Evolutionary conservation across 2,797 vertebrate species (phyloP).

Genomic region (Varecia variegata): DNA sequence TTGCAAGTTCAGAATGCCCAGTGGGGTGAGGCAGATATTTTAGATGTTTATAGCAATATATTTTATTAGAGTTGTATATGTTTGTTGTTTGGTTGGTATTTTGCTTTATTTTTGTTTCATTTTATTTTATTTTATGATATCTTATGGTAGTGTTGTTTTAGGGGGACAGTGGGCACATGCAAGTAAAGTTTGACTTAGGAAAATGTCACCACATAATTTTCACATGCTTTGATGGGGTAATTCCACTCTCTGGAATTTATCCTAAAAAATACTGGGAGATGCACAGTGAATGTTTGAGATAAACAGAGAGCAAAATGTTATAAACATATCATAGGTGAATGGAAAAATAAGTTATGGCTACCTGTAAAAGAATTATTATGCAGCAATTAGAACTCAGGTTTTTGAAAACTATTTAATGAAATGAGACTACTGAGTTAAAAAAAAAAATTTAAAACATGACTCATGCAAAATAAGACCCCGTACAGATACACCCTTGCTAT

Average conservation of each 20-base stretch:
- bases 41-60: background rate
- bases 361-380: background rate
- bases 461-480: background rate
- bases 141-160: background rate
- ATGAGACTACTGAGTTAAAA: background rate
- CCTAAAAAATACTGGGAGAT: background rate
- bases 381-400: background rate
- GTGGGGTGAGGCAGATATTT: background rate
- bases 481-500: background rate
- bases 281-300: background rate
- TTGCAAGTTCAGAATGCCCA: background rate
- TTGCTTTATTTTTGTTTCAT: background rate
- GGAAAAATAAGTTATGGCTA: background rate
- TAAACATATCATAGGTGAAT: background rate
- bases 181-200: slow-evolving; percentile 3
- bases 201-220: background rate
- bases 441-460: background rate
- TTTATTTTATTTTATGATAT: background rate
- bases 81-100: background rate
- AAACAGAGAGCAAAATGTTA: background rate
- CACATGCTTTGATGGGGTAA: background rate
- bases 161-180: background rate
- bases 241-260: background rate
- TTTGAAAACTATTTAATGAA: background rate
- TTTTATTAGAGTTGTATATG: background rate